Evolutionary conservation across 2,797 vertebrate species (phyloP), one percentile per base, ranked within the genome.

Genomic region (Phataginus tetradactyla): DNA sequence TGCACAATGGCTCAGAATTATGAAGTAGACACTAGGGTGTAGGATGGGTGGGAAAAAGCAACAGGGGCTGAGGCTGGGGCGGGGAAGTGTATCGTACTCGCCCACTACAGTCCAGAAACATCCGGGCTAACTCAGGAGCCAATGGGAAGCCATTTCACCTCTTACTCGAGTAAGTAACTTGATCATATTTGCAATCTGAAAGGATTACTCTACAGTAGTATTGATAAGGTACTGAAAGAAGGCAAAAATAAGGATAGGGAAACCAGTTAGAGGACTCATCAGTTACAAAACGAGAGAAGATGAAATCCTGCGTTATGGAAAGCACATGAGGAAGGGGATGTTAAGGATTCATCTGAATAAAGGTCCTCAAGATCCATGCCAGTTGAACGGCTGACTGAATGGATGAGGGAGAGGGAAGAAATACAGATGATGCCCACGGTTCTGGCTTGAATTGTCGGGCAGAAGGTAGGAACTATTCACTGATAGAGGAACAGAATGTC

Each of bases 41-140:
- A 15, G 68, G 37, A 11, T 13, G 49, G 2, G 2, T 53, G 39
- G 9, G 11, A 20, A 9, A 2, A 3, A 34, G 32, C 63, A n/a
- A 1, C 1, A 55, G 12, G 17, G 32, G 17, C n/a, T 25, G 32
- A 68, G 13, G 3, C 51, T 57, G 39, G 78, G 15, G 15, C 17
- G 3, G 8, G 34, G 42, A 32, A 4, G 4, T 3, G 2, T 1
- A 1, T n/a, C 64, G 8, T 23, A 4, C 1, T 0, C 3, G 13
- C 15, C 57, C 66, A 23, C 20, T 4, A 20, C 68, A 14, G 7
- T 59, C 49, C 10, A 78, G 61, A 84, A 27, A 14, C 18, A 37
- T 6, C 4, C 4, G 13, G 32, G 37, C 12, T 8, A 69, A 63
- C 7, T 42, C 61, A 5, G 12, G 1, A 39, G 57, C 34, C 63